Conservation (phyloP, 2,113 vertebrate species). For the Chrysochloris asiatica region DNA sequence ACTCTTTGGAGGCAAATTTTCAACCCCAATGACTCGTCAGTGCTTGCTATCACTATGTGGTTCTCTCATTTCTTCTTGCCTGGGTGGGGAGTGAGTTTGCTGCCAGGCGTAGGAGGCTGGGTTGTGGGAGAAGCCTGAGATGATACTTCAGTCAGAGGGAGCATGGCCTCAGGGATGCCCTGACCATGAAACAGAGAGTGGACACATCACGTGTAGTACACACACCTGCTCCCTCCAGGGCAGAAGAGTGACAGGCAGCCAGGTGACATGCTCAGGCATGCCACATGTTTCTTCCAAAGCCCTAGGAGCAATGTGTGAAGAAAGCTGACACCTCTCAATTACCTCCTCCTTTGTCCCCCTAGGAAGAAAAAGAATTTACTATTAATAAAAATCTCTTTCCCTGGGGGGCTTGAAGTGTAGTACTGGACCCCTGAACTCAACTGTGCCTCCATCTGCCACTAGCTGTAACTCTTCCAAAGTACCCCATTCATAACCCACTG, state of each 20-base stretch:
- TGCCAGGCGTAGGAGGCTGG: neutral
- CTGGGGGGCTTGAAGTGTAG: neutral
- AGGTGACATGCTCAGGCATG: neutral
- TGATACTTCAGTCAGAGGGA: neutral
- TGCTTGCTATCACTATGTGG: neutral
- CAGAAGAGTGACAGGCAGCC: constrained; percentile 12
- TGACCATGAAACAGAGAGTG: neutral
- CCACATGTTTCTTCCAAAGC: neutral
- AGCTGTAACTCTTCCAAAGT: neutral
- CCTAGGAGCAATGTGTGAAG: neutral
- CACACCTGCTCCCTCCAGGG: constrained; percentile 41
- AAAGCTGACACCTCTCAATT: constrained; percentile 17
- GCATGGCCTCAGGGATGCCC: constrained; percentile 1
- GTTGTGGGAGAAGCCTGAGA: neutral
- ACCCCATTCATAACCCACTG: neutral
- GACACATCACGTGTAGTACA: neutral
- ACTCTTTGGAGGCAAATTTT: constrained; percentile 42
- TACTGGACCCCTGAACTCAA: neutral
- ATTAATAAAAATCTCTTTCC: neutral
- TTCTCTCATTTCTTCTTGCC: constrained; percentile 17
- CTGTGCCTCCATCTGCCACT: neutral
- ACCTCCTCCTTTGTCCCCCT: neutral
- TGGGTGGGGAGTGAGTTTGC: neutral
- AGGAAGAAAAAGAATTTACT: neutral
- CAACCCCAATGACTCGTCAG: neutral